These are phyloP conservation scores for Pogonomyrmex californicus DNA, from an alignment of 1,140 invertebrate species.

Conservation along the genomic window DNA sequence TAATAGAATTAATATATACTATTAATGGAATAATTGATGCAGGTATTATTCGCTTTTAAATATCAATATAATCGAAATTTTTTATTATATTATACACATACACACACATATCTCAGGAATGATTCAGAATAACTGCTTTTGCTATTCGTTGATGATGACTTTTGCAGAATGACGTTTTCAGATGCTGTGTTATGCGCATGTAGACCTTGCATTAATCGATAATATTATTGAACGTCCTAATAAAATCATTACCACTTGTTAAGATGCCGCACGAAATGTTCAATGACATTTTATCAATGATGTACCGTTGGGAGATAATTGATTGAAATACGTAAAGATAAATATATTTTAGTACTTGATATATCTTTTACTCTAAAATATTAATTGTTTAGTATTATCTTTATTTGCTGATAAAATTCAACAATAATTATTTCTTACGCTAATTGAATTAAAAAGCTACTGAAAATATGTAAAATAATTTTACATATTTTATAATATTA, in stretches of 20 bases:
- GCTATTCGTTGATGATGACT: background rate
- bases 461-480: background rate
- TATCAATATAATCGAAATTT: background rate
- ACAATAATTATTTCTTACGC: background rate
- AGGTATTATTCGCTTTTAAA: constrained; percentile 2
- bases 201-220: constrained; percentile 28
- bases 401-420: background rate
- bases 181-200: background rate
- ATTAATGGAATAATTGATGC: constrained; percentile 28
- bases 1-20: too few species aligned
- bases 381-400: background rate
- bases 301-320: constrained; percentile 32
- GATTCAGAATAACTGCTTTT: background rate
- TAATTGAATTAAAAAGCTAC: background rate
- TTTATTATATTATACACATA: background rate
- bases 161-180: background rate
- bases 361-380: background rate
- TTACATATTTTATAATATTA: background rate
- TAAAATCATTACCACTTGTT: constrained; percentile 38
- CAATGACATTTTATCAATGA: constrained; percentile 52
- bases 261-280: background rate
- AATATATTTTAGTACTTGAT: background rate
- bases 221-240: constrained; percentile 2
- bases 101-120: background rate
- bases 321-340: background rate